Conservation (phyloP, 2,888 invertebrate species). For the Venustoraphidia nigricollis region DNA sequence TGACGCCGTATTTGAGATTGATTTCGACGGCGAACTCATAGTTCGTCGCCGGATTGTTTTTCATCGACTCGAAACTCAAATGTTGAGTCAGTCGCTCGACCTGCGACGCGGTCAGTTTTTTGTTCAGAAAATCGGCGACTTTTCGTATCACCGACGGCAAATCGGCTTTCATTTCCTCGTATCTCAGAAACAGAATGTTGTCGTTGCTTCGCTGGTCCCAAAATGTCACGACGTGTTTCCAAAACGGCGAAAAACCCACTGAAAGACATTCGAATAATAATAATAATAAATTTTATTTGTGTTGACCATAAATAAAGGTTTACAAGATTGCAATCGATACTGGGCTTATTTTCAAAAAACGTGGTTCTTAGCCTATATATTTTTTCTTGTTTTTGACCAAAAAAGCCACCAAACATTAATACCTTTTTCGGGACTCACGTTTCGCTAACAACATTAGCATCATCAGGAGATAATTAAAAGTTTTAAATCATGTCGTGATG, state of each 20-base stretch:
- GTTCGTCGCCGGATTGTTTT: conserved; percentile 38
- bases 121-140: conserved; percentile 17
- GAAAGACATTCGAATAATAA: conserved; percentile 5
- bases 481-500: no score
- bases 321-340: no score
- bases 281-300: no score
- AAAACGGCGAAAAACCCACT: conserved; percentile 22
- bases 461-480: no score
- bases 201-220: conserved; percentile 18
- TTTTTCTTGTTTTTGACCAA: no score
- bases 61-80: conserved; percentile 31
- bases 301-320: no score
- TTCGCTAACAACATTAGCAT: no score
- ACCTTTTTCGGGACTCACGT: no score
- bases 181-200: conserved; percentile 21
- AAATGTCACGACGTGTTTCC: conserved; percentile 20
- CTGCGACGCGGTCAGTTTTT: conserved; percentile 15
- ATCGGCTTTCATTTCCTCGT: conserved; percentile 20
- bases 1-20: conserved; percentile 23
- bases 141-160: conserved; percentile 15
- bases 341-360: no score
- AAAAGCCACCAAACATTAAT: no score
- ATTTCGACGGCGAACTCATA: conserved; percentile 26
- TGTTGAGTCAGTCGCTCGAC: conserved; percentile 15
- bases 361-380: no score